Evolutionary conservation across 2,113 vertebrate genomes (phyloP), one percentile per base, ranked within the genome.

Genomic region (Phasianus colchicus): DNA sequence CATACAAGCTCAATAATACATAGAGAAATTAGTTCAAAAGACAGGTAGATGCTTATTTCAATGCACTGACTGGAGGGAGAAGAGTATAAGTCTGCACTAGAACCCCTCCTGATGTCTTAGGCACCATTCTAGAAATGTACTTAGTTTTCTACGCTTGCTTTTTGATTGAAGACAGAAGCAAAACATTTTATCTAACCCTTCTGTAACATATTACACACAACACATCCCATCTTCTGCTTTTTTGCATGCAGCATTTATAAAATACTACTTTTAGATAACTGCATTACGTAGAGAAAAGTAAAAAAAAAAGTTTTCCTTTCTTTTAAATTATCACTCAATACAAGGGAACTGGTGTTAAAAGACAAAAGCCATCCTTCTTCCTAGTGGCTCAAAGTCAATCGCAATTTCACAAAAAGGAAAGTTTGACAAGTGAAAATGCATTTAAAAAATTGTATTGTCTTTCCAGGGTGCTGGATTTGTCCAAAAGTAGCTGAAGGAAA

Each of bases 401-500:
- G 78, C 10, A 50, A 67, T 69, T 80, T 57, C 73, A 91, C 21
- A 27, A 66, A 80, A 69, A 71, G 7, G 13, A 85, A 83, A 25
- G 32, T 54, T 15, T 92, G 50, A 86, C 50, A 83, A 43, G 17
- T 50, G 57, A 86, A 93, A 71, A 81, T 15, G 20, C 19, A 50
- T 14, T 17, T 42, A n/a, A 84, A 36, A 43, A 38, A 9, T 0
- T 9, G 16, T 55, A 54, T 9, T 64, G 58, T 79, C 61, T 40
- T 93, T 48, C 14, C 36, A 43, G 29, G 29, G 58, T 71, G 29
- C 45, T 34, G 42, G 34, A 92, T 65, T 57, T 86, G 42, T 55
- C 71, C 83, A 78, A 69, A 80, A 89, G 32, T 24, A 82, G 57
- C 80, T n/a, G 43, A 85, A 91, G 83, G 60, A 76, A 73, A 93